phyloP scores from a whole-genome alignment of 2,888 invertebrate species.

The Eupithecia pulchellata region DNA sequence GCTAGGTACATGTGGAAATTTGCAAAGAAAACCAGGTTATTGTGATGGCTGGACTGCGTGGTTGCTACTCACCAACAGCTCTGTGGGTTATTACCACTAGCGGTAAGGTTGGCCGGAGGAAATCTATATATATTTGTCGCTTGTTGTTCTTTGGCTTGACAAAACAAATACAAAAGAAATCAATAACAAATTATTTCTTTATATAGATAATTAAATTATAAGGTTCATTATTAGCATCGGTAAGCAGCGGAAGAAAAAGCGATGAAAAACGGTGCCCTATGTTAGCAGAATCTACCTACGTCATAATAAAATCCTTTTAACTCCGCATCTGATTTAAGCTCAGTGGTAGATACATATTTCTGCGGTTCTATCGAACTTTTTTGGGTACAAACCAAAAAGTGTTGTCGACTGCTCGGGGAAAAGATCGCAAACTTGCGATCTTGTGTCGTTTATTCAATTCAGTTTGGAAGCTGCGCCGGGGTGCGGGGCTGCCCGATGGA shows the following conservation, averaged over 20 bases:
- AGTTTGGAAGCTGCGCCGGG: background rate
- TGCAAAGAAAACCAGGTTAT: no score
- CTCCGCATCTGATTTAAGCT: slow-evolving; percentile 36
- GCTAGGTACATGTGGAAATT: no score
- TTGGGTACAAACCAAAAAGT: slow-evolving; percentile 50
- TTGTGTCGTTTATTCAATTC: slow-evolving; percentile 17
- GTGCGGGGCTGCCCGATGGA: background rate
- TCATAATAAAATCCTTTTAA: background rate
- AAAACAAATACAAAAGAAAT: no score
- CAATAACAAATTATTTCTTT: no score
- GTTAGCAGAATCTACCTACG: background rate
- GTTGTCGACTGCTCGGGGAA: background rate
- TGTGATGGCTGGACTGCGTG: no score
- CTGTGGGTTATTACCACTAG: no score
- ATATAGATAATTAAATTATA: no score
- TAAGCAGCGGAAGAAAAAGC: background rate
- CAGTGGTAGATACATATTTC: slow-evolving; percentile 17
- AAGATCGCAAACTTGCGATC: slow-evolving; percentile 23
- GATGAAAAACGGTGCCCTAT: no score
- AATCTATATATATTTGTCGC: no score
- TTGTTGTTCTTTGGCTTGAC: no score
- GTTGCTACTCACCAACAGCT: no score
- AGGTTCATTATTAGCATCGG: background rate
- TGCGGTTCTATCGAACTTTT: slow-evolving; percentile 42
- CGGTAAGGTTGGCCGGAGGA: no score